Base-by-base conservation (phyloP, 2,113 vertebrate species). In the Apus apus region DNA sequence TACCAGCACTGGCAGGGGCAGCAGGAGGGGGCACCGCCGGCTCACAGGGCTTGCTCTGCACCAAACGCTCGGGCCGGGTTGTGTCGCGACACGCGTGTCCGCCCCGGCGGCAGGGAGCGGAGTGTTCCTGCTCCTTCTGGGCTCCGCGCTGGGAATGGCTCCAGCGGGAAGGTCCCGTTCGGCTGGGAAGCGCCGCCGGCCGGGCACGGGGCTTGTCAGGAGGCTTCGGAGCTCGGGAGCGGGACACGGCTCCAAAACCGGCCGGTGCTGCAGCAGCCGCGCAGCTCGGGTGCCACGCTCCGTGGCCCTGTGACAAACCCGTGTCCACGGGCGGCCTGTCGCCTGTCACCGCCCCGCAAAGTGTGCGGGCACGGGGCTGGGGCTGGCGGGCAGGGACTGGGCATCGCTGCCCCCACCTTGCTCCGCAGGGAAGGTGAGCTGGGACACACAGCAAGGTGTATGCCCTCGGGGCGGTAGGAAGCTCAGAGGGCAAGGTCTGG, bases 361-460 rank as follows among this genome's bases (percentile, higher is more conserved):
- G 48, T 5, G 1, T 9, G 64, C 46, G 18, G 53, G 3, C 7
- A 0, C 0, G 2, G 32, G 16, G 5, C 20, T 22, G 38, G 6
- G 12, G 53, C 4, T 45, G 16, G 54, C 1, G 10, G 5, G 23
- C 3, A 26, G 50, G 9, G 34, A 14, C 15, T 1, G 38, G 32
- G 80, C 56, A 29, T 13, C 2, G 3, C 40, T 32, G 54, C 51
- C 70, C 9, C 56, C 7, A 29, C 14, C 0, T 6, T 4, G 3
- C 27, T 26, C 36, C 0, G 10, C 15, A 20, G 34, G 6, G 22
- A 3, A 11, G 36, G 32, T 3, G 25, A 11, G 1, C 38, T 25
- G 46, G 14, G 10, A 20, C 22, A 27, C 3, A 20, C 62, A 25
- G 20, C 11, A 1, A 10, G 1, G 5, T 3, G 6, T n/a, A 20